Evolutionary conservation across 2,113 vertebrate genomes (phyloP).

Genomic region (Ciconia stormi): DNA sequence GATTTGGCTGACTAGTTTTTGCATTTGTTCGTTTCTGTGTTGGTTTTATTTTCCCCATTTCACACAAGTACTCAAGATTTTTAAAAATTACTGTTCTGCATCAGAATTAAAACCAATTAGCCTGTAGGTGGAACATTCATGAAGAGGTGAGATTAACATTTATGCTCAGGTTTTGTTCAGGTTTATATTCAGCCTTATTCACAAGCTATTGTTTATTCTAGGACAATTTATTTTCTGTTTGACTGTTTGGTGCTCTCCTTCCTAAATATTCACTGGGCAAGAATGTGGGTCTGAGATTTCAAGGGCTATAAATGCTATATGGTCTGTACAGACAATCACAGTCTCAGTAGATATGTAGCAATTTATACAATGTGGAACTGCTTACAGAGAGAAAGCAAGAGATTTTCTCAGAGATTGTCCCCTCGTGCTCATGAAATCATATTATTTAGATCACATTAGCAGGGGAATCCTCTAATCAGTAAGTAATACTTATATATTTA

Average conservation of each 20-base stretch:
- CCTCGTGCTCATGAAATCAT: background rate
- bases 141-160: background rate
- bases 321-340: background rate
- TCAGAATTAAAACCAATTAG: background rate
- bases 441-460: background rate
- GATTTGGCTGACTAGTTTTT: background rate
- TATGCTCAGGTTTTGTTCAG: background rate
- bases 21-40: accelerated
- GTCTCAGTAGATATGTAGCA: background rate
- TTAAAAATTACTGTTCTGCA: background rate
- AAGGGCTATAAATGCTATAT: background rate
- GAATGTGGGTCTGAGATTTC: background rate
- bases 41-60: background rate
- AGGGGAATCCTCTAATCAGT: background rate
- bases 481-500: background rate
- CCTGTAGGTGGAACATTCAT: background rate
- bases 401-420: background rate
- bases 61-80: background rate
- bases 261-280: background rate
- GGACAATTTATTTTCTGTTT: background rate
- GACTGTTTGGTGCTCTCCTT: background rate
- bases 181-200: background rate
- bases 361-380: background rate
- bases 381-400: background rate
- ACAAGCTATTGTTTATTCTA: background rate